Conservation (phyloP, 2,113 vertebrate genomes). For the Thermophis baileyi region DNA sequence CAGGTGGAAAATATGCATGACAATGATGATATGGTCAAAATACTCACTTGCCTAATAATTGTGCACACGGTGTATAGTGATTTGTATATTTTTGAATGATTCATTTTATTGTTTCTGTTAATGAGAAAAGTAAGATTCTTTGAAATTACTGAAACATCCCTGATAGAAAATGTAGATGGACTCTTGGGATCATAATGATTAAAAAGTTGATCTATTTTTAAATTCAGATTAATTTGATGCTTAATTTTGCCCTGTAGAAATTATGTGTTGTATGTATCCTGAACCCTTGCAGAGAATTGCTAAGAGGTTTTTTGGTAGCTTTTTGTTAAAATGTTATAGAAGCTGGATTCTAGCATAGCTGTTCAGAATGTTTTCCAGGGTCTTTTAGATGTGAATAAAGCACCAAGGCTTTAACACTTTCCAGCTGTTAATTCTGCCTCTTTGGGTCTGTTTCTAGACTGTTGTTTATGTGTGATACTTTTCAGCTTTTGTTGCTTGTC, state of each 20-base stretch:
- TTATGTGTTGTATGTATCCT: neutral
- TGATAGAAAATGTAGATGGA: neutral
- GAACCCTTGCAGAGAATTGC: neutral
- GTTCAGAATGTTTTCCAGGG: slow-evolving; percentile 19
- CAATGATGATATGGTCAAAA: too few species aligned
- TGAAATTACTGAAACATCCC: neutral
- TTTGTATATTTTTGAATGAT: neutral
- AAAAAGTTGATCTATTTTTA: neutral
- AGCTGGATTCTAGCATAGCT: neutral
- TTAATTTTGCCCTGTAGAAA: neutral
- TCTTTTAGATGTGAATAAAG: neutral
- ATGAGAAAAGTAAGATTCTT: neutral
- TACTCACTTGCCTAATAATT: too few species aligned
- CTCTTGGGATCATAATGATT: neutral
- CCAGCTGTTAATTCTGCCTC: neutral
- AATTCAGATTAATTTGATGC: neutral
- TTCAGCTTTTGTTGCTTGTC: neutral
- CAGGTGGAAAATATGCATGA: too few species aligned
- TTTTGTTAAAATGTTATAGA: neutral
- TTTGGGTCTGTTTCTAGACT: neutral
- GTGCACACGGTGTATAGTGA: too few species aligned
- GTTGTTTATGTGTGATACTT: neutral
- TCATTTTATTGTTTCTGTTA: neutral
- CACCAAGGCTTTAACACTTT: neutral
- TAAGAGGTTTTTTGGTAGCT: neutral